Percentiles rank a stretch among this genome's conserved stretches.
Conservation (phyloP, 2,888 invertebrate genomes). For the Philereme vetulata region DNA sequence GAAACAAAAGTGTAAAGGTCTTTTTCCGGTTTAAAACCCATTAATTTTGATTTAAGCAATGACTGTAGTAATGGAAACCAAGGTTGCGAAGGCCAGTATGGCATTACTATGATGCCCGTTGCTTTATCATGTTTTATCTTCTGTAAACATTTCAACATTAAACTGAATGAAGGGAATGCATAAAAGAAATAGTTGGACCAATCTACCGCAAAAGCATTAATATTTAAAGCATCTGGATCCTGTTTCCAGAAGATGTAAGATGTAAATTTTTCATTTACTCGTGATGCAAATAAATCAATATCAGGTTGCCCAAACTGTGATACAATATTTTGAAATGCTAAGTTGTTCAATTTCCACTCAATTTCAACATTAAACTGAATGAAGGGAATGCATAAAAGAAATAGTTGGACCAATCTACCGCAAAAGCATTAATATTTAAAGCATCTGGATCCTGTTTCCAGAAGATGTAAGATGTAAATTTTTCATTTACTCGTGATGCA, state of each 20-base stretch:
- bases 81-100: conserved; percentile 5
- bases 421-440: conserved; percentile 7
- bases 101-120: conserved; percentile 2
- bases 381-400: conserved; percentile 11
- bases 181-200: background rate
- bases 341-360: conserved; percentile 5
- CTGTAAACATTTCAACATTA: conserved; percentile 6
- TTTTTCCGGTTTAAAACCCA: background rate
- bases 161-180: conserved; percentile 6
- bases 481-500: conserved; percentile 23
- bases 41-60: background rate
- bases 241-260: conserved; percentile 23
- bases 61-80: conserved; percentile 9
- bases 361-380: conserved; percentile 6
- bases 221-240: conserved; percentile 14
- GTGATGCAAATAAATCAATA: conserved; percentile 29
- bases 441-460: conserved; percentile 25
- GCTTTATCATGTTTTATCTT: conserved; percentile 7
- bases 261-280: conserved; percentile 22
- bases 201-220: conserved; percentile 13
- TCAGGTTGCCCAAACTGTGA: background rate
- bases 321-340: background rate
- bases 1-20: conserved; percentile 16
- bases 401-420: background rate
- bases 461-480: conserved; percentile 22